Base-by-base conservation (phyloP, 2,888 invertebrate species). In the Hyposoter dolosus region DNA sequence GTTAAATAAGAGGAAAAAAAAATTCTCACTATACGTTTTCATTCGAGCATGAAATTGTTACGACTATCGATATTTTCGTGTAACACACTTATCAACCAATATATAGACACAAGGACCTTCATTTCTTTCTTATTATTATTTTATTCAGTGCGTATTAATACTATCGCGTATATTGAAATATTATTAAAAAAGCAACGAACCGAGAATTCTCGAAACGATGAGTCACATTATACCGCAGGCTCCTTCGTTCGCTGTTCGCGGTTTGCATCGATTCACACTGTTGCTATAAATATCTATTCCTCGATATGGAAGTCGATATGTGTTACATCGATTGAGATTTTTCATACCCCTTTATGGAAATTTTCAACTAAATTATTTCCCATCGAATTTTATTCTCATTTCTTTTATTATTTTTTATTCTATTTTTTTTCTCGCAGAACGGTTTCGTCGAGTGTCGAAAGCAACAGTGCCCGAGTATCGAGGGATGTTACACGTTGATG, bases 361-460 rank as follows among this genome's bases (percentile, higher is more conserved):
- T 72, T 80, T 63, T 65, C 47, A 63, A 15, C 35, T 68, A 12
- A 56, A 76, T 35, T n/a, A 50, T 65, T 76, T 47, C 23, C 3
- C 9, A 28, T 19, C 45, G 15, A 47, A 32, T 32, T 12, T 19
- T 12, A 2, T 47, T 0, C 3, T 17, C 23, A 4, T 32, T 60
- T 50, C 1, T 3, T 28, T 43, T 40, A 19, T 65, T 9, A 45
- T 50, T 66, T 65, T 35, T 45, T 32, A 4, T 35, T 76, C 60
- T 45, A 15, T 15, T 28, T 45, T 47, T 47, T 68, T 12, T 56
- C n/a, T 89, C 89, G 35, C 96, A 98, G 98, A 97, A 97, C 95
- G 97, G 98, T 75, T 97, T 97, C 93, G 98, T 98, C 76, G 97
- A 98, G 94, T 98, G 98, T 93, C 95, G 96, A 89, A 96, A 96